Conservation (phyloP, 2,888 invertebrate genomes). For the Eustalomyia histrio region DNA sequence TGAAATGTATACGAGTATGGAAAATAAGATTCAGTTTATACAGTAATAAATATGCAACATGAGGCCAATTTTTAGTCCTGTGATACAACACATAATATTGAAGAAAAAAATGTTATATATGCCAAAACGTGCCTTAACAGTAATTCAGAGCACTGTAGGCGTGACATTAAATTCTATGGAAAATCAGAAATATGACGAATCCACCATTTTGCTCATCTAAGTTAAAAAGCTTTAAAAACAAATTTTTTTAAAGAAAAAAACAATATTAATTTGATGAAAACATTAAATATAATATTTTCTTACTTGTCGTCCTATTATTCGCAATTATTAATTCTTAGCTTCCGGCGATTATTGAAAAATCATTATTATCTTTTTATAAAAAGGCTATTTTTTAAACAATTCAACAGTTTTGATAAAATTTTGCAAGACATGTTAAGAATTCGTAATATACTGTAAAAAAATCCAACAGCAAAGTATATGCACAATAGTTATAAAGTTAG, state of each 20-base stretch:
- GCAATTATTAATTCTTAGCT: slow-evolving; percentile 52
- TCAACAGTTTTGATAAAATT: slow-evolving; percentile 27
- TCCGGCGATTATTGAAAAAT: slow-evolving; percentile 53
- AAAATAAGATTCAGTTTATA: too few species aligned
- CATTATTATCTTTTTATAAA: slow-evolving; percentile 29
- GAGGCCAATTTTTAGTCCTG: too few species aligned
- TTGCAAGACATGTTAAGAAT: slow-evolving; percentile 49
- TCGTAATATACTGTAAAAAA: slow-evolving; percentile 16
- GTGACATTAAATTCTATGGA: too few species aligned
- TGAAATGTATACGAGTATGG: too few species aligned
- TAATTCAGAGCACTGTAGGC: too few species aligned
- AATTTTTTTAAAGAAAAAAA: not conserved
- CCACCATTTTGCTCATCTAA: too few species aligned
- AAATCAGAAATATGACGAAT: too few species aligned
- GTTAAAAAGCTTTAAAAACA: too few species aligned
- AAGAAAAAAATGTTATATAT: too few species aligned
- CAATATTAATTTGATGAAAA: not conserved
- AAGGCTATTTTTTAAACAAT: slow-evolving; percentile 11
- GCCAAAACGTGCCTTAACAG: too few species aligned
- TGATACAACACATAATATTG: too few species aligned
- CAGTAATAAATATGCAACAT: too few species aligned
- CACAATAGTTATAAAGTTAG: slow-evolving; percentile 36
- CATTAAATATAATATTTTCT: not conserved
- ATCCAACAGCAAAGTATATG: slow-evolving; percentile 39
- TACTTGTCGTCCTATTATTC: slow-evolving; percentile 15